Evolutionary conservation across 2,797 vertebrate species (phyloP).

Genomic region (Sebastolobus altivelis): DNA sequence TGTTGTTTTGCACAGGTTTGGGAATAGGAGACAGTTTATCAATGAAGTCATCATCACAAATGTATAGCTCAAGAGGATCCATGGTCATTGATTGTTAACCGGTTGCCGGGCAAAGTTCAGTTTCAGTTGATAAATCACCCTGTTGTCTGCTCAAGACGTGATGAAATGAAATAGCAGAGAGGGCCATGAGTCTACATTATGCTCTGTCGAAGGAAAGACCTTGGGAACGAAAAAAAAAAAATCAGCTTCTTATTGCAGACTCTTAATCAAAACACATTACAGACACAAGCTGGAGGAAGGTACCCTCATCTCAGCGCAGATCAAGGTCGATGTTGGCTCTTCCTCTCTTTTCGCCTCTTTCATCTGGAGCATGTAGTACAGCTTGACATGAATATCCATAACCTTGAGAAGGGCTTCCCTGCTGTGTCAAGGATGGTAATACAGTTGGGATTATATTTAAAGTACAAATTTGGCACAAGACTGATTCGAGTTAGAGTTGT

Average conservation of each 20-base stretch:
- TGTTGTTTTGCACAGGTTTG: background rate
- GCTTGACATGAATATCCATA: slow-evolving; percentile 45
- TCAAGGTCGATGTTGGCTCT: slow-evolving; percentile 46
- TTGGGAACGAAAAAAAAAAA: slow-evolving; percentile 5
- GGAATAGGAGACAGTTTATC: background rate
- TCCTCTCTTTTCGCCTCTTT: slow-evolving; percentile 30
- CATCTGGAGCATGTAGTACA: slow-evolving; percentile 43
- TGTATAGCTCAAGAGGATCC: background rate
- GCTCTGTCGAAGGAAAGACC: slow-evolving; percentile 8
- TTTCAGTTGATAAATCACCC: slow-evolving; percentile 28
- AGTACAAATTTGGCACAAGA: background rate
- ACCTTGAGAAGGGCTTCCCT: slow-evolving; percentile 29
- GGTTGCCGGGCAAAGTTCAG: background rate
- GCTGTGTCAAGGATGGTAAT: slow-evolving; percentile 21
- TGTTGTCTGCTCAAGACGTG: background rate
- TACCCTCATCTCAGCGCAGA: slow-evolving; percentile 23
- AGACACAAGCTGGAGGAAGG: slow-evolving; percentile 34
- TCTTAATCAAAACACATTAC: slow-evolving; percentile 52
- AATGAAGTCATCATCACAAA: background rate
- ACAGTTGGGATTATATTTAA: slow-evolving; percentile 8
- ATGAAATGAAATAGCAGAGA: slow-evolving; percentile 15
- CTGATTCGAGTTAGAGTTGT: background rate
- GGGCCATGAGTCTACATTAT: slow-evolving; percentile 1
- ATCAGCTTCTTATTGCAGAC: slow-evolving; percentile 20
- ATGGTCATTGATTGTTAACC: slow-evolving; percentile 1